A percentile compares a stretch with the other conserved stretches of the same genome.
Conservation (phyloP, 1,140 invertebrate genomes). For the Homalodisca vitripennis region DNA sequence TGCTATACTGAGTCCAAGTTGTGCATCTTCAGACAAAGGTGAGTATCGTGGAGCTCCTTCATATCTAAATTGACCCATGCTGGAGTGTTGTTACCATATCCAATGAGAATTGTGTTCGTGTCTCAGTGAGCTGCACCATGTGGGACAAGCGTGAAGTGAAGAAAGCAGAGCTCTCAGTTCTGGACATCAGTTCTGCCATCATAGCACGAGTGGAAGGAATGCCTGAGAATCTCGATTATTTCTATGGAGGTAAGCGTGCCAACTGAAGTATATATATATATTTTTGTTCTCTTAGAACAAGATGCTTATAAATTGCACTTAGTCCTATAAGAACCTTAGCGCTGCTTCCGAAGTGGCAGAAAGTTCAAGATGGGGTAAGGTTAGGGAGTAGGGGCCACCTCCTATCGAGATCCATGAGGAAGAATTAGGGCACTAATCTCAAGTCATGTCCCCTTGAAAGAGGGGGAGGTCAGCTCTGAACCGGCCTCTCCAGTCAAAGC, state of each 20-base stretch:
- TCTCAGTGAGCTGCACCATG: slow-evolving; percentile 86
- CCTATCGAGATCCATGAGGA: too few species aligned
- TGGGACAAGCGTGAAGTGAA: slow-evolving; percentile 88
- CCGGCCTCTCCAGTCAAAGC: too few species aligned
- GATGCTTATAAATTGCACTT: too few species aligned
- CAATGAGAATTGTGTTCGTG: neutral
- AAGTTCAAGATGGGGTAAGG: too few species aligned
- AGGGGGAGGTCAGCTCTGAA: too few species aligned
- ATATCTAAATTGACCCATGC: slow-evolving; percentile 4
- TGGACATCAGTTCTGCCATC: slow-evolving; percentile 93
- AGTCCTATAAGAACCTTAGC: too few species aligned
- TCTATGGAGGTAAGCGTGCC: slow-evolving; percentile 65
- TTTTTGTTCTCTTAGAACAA: too few species aligned
- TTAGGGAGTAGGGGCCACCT: too few species aligned
- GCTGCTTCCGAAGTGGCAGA: too few species aligned
- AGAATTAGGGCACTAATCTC: too few species aligned
- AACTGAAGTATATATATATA: too few species aligned
- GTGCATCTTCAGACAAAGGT: slow-evolving; percentile 72
- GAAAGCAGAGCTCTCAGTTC: slow-evolving; percentile 87
- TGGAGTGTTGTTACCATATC: neutral
- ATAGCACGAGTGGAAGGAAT: slow-evolving; percentile 84
- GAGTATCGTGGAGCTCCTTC: slow-evolving; percentile 38
- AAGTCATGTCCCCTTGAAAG: too few species aligned
- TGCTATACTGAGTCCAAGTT: slow-evolving; percentile 67
- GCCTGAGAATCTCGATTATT: slow-evolving; percentile 78